These are phyloP conservation scores for Hippocampus comes DNA, from an alignment of 2,113 vertebrate genomes.

Conservation along the genomic window DNA sequence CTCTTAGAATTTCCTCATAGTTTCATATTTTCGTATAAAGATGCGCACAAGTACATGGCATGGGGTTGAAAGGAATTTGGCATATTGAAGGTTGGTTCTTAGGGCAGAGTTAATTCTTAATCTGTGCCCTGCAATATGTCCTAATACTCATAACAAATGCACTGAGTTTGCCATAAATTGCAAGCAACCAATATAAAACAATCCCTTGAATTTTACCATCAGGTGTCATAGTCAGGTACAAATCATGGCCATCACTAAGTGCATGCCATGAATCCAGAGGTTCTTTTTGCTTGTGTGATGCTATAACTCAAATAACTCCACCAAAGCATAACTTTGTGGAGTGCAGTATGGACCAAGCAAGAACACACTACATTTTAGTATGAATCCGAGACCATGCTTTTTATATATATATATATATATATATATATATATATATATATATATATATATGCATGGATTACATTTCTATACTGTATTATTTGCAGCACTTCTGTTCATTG, in stretches of 20 bases:
- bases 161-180: too few relatives aligned
- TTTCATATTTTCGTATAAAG: neutral
- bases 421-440: neutral
- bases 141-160: too few relatives aligned
- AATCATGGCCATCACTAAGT: neutral
- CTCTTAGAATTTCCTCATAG: neutral
- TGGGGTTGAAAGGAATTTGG: neutral
- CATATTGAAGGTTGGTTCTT: neutral
- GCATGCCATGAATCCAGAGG: neutral
- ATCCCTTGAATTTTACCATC: neutral
- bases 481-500: neutral
- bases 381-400: too few relatives aligned
- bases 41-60: neutral
- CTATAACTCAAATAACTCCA: neutral
- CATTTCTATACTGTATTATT: neutral
- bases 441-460: neutral
- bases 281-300: neutral
- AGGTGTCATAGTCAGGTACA: neutral
- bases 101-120: neutral
- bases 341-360: too few relatives aligned
- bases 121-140: too few relatives aligned
- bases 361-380: too few relatives aligned
- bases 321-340: too few relatives aligned
- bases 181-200: too few relatives aligned
- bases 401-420: neutral